These are phyloP conservation scores for Cheiracanthium punctorium DNA, from an alignment of 2,888 invertebrate species.

Conservation along the genomic window DNA sequence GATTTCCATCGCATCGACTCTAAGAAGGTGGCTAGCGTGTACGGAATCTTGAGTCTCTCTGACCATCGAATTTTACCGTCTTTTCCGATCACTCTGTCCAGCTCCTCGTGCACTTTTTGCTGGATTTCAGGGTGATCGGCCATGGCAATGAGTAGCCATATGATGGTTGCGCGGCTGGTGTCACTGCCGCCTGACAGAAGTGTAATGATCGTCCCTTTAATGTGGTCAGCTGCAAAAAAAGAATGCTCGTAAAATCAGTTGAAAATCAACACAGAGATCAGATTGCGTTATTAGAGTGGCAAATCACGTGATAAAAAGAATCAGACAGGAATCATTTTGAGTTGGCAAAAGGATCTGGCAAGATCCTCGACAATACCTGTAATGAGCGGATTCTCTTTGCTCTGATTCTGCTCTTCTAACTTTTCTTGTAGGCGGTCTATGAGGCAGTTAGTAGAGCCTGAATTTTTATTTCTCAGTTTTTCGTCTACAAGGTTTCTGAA, in stretches of 20 bases:
- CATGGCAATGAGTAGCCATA: conserved; percentile 3
- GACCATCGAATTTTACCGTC: not conserved
- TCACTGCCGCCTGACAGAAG: conserved; percentile 2
- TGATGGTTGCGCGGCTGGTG: not conserved
- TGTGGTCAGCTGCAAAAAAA: too few species aligned
- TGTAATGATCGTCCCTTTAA: not conserved
- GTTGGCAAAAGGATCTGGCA: too few species aligned
- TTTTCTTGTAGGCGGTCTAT: not conserved
- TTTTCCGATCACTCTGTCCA: conserved; percentile 7
- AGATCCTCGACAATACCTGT: not conserved
- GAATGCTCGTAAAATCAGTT: too few species aligned
- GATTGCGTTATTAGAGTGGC: too few species aligned
- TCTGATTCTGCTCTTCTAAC: not conserved
- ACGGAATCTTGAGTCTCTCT: not conserved
- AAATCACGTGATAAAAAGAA: too few species aligned
- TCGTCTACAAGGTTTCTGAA: not conserved
- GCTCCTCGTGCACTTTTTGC: conserved; percentile 5
- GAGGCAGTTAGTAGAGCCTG: not conserved
- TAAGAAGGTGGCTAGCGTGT: not conserved
- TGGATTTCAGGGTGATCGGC: not conserved
- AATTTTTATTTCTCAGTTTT: not conserved
- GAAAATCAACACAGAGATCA: too few species aligned
- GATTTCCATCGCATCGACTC: conserved; percentile 3
- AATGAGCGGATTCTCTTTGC: not conserved
- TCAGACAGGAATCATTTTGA: too few species aligned